Evolutionary conservation across 2,113 vertebrate species (phyloP).

Genomic region (Caranx ignobilis): DNA sequence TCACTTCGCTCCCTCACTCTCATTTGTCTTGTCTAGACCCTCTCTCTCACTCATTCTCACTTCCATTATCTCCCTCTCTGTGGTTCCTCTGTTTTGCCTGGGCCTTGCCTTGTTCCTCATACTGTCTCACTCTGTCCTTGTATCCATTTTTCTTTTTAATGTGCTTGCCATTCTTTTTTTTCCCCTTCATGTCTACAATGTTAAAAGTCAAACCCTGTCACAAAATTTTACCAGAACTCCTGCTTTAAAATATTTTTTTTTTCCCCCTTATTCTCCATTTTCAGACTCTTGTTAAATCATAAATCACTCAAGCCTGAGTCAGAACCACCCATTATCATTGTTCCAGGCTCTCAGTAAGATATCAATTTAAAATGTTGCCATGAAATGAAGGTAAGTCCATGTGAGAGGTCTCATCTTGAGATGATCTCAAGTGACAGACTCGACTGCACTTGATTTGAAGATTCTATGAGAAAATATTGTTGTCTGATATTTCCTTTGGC

Average conservation of each 20-base stretch:
- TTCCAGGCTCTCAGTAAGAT: neutral
- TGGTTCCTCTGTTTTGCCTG: neutral
- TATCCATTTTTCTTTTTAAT: conserved; percentile 26
- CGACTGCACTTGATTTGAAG: neutral
- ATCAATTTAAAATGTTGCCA: conserved; percentile 21
- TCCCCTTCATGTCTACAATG: neutral
- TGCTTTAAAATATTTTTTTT: conserved; percentile 15
- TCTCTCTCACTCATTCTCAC: conserved; percentile 20
- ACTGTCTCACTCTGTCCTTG: neutral
- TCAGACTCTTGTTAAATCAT: conserved; percentile 18
- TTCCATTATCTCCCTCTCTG: conserved; percentile 6
- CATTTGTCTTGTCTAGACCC: conserved; percentile 9
- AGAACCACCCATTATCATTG: neutral
- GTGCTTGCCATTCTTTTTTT: neutral
- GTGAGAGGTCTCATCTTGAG: neutral
- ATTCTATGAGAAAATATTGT: neutral
- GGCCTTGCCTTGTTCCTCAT: neutral
- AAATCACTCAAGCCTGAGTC: neutral
- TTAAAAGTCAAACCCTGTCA: conserved; percentile 22
- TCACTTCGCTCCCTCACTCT: conserved; percentile 23
- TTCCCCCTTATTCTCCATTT: neutral
- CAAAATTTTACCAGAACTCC: conserved; percentile 18
- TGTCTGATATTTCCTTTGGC: neutral
- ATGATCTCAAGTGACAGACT: conserved; percentile 2
- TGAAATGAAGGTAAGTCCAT: conserved; percentile 6